Base-by-base conservation (phyloP, 2,888 invertebrate species). In the Harpalus rubripes region DNA sequence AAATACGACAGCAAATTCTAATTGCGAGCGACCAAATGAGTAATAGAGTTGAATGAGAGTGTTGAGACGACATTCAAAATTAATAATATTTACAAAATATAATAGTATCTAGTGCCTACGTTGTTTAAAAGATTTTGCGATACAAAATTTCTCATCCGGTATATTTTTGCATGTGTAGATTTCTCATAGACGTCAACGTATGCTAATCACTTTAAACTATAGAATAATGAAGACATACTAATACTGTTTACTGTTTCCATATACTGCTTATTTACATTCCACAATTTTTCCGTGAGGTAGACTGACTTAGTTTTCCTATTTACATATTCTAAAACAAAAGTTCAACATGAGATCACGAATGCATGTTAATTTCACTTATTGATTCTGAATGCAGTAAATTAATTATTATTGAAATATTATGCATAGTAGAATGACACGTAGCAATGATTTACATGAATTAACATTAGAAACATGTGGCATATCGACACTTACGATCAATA, bases 391-490 rank as follows among this genome's bases (percentile, higher is more conserved):
- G 16, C 26, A 61, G 81, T 44, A 63, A 41, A 82, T 82, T 52
- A 82, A 82, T 82, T 72, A 82, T 82, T 82, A 82, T 82, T 68
- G 59, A 72, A 72, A 72, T 82, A 82, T 72, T 82, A 82, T 82
- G 72, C 72, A 82, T 72, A 72, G 16, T 82, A n/a, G n/a, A 26
- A 56, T 72, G 81, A 81, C 81, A 81, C 81, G 63, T 81, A 61
- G 12, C 52, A 52, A 81, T 68, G 56, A 82, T 82, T 82, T 82
- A 82, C 82, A 82, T 82, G 68, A 58, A 82, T 82, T 82, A 81
- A 81, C 72, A 81, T 81, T 82, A 72, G 52, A 58, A 82, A 72
- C 68, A 58, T 82, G 82, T 26, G 15, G 39, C 22, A 63, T 81
- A 81, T 81, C 81, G 63, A 81, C 81, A 81, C 63, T 81, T 81